These are phyloP conservation scores for Lagenorhynchus albirostris DNA, from an alignment of 2,113 vertebrate genomes.

Conservation along the genomic window DNA sequence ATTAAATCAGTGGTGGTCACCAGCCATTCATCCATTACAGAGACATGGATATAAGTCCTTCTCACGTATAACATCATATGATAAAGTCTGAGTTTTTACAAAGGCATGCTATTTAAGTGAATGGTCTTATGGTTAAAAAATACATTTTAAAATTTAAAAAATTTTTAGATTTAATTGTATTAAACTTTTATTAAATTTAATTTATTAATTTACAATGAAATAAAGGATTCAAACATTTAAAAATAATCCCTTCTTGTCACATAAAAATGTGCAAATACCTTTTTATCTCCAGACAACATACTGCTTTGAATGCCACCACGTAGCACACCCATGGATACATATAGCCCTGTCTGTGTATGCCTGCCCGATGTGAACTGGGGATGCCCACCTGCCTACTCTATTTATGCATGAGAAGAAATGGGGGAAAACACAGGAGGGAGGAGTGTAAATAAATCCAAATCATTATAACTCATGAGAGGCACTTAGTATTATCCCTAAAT, in stretches of 20 bases:
- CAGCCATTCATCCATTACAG: constrained; percentile 32
- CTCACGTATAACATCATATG: constrained; percentile 37
- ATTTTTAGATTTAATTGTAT: background rate
- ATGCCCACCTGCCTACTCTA: background rate
- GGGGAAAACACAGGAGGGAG: background rate
- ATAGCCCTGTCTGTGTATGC: accelerated
- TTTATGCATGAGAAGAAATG: background rate
- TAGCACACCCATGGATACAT: accelerated
- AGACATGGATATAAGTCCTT: constrained; percentile 50
- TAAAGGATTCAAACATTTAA: background rate
- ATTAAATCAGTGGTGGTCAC: constrained; percentile 55
- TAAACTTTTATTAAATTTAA: background rate
- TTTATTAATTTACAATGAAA: background rate
- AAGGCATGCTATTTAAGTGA: background rate
- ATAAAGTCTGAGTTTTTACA: constrained; percentile 58
- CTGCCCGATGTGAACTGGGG: no score
- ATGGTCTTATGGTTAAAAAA: background rate
- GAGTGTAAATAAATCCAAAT: background rate
- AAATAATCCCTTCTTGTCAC: background rate
- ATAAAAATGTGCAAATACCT: background rate
- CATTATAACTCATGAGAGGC: background rate
- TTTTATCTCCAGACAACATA: background rate
- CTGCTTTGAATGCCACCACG: background rate
- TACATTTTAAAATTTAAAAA: background rate
- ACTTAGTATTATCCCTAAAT: background rate